Percentiles rank a stretch among this genome's conserved stretches.
These are phyloP conservation scores for Scopus umbretta DNA, from an alignment of 2,113 vertebrate species.

Conservation along the genomic window DNA sequence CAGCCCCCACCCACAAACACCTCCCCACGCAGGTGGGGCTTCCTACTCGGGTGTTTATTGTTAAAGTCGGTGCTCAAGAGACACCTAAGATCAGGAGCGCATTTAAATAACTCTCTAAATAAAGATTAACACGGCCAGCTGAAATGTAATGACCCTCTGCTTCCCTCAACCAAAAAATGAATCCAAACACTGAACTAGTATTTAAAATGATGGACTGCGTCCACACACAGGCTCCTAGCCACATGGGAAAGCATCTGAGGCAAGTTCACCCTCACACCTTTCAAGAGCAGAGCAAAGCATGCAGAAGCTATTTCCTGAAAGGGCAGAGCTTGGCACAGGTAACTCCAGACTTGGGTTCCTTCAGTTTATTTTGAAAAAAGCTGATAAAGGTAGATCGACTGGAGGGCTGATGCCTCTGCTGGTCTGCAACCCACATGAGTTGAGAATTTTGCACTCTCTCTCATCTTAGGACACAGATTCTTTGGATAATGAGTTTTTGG, in stretches of 20 bases:
- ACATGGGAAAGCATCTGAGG: rapidly evolving
- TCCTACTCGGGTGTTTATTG: neutral
- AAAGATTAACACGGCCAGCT: rapidly evolving
- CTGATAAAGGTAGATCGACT: neutral
- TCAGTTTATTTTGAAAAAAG: neutral
- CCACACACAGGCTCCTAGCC: rapidly evolving
- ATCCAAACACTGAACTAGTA: rapidly evolving
- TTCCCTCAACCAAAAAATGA: neutral
- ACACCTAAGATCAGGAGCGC: too few species aligned
- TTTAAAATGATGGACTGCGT: rapidly evolving
- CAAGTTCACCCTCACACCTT: neutral
- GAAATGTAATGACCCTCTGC: neutral
- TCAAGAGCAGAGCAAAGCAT: neutral
- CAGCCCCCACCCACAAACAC: neutral
- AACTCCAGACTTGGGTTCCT: neutral
- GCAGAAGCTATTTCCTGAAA: neutral
- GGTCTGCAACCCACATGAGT: rapidly evolving
- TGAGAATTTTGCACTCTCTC: neutral
- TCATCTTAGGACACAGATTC: neutral
- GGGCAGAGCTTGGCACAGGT: neutral
- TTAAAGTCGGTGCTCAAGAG: neutral
- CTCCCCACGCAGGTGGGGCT: neutral
- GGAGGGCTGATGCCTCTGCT: neutral
- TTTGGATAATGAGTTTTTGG: neutral
- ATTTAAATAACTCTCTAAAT: neutral